Evolutionary conservation across 1,140 invertebrate species (phyloP).

Genomic region (Pachyrhynchus sulphureomaculatus): DNA sequence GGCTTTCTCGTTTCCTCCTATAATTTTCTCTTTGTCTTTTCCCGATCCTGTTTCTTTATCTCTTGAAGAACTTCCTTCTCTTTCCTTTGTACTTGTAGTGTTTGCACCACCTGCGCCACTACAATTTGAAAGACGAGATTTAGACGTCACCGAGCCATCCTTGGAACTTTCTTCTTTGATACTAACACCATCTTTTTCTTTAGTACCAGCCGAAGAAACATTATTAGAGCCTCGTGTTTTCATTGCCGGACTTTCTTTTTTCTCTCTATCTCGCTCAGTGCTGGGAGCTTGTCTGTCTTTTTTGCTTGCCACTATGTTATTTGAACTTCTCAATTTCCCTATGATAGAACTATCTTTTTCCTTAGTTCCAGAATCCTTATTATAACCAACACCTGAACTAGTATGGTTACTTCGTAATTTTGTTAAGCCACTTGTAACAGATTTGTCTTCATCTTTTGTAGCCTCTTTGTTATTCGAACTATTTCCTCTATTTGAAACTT

Average conservation of each 20-base stretch:
- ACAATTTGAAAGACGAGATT: no score
- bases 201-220: background rate
- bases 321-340: conserved; percentile 1
- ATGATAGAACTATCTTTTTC: background rate
- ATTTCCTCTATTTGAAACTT: background rate
- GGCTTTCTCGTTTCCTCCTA: conserved; percentile 24
- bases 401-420: conserved; percentile 12
- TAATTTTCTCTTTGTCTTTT: conserved; percentile 26
- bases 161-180: background rate
- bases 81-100: background rate
- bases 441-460: background rate
- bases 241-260: background rate
- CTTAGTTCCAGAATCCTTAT: background rate
- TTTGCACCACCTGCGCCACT: no score
- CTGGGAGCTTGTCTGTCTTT: background rate
- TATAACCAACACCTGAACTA: background rate
- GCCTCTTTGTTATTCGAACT: background rate
- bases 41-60: conserved; percentile 19
- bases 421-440: background rate
- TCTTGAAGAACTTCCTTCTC: background rate
- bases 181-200: background rate
- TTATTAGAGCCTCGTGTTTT: background rate
- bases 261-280: background rate
- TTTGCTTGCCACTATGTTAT: background rate
- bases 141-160: background rate